Evolutionary conservation across 2,113 vertebrate species (phyloP).

Genomic region (Sterrhoptilus dennistouni): DNA sequence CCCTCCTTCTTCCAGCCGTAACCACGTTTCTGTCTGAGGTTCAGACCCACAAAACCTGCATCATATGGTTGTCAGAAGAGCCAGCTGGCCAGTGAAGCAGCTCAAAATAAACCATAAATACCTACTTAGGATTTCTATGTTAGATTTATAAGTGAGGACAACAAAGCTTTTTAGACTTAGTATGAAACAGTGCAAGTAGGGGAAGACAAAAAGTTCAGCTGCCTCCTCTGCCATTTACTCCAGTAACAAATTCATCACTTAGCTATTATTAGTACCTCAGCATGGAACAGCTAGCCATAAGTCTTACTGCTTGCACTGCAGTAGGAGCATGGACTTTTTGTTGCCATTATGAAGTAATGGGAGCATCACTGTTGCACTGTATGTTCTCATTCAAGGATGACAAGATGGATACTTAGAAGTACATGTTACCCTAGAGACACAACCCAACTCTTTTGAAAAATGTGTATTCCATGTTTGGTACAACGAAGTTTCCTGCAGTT

Average conservation of each 20-base stretch:
- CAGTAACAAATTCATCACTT: neutral
- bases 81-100: too few relatives aligned
- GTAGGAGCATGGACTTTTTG: neutral
- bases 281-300: neutral
- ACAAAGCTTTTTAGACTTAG: neutral
- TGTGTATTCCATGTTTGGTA: accelerated
- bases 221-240: neutral
- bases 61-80: too few relatives aligned
- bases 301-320: neutral
- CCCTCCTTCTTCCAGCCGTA: too few relatives aligned
- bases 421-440: neutral
- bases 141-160: neutral
- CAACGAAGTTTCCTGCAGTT: neutral
- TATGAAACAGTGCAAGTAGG: neutral
- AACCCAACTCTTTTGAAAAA: neutral
- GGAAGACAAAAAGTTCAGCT: neutral
- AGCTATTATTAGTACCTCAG: neutral
- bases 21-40: too few relatives aligned
- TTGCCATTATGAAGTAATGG: neutral
- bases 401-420: neutral
- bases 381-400: neutral
- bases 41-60: too few relatives aligned
- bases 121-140: neutral
- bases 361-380: neutral
- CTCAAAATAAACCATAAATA: too few relatives aligned